A percentile compares a stretch with the other conserved stretches of the same genome.
Evolutionary conservation across 1,140 invertebrate genomes (phyloP).

Genomic region (Propsilocerus akamusi): DNA sequence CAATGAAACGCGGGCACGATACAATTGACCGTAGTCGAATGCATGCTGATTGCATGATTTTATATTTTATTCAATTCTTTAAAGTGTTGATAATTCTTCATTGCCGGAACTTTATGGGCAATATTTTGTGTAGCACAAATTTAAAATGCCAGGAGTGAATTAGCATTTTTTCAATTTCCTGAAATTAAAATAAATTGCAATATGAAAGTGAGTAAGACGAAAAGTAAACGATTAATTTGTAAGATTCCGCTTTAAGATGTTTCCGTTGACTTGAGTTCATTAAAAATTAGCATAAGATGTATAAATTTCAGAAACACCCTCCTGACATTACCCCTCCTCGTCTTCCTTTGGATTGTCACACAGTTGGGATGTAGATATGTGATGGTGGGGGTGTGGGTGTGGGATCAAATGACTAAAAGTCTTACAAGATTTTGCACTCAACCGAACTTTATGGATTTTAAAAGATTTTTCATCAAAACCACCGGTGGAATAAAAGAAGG

Average conservation of each 20-base stretch:
- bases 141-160: too few species aligned
- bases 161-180: conserved; percentile 2
- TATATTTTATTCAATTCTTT: not conserved
- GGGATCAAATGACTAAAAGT: too few species aligned
- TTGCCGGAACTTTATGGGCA: not conserved
- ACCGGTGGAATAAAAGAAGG: too few species aligned
- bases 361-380: too few species aligned
- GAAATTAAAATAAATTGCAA: not conserved
- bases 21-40: too few species aligned
- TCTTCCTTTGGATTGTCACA: too few species aligned
- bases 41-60: not conserved
- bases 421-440: conserved; percentile 4
- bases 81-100: not conserved
- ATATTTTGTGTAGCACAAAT: too few species aligned
- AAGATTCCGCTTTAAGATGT: not conserved
- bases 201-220: not conserved
- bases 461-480: too few species aligned
- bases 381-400: too few species aligned
- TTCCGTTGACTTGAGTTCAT: not conserved
- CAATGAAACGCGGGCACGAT: too few species aligned
- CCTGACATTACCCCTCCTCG: not conserved
- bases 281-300: conserved; percentile 3
- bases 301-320: not conserved
- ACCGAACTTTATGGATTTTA: too few species aligned
- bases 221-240: not conserved